Percentiles rank a stretch among this genome's conserved stretches.
Conservation (phyloP, 2,888 invertebrate species). For the Pollenia angustigena region DNA sequence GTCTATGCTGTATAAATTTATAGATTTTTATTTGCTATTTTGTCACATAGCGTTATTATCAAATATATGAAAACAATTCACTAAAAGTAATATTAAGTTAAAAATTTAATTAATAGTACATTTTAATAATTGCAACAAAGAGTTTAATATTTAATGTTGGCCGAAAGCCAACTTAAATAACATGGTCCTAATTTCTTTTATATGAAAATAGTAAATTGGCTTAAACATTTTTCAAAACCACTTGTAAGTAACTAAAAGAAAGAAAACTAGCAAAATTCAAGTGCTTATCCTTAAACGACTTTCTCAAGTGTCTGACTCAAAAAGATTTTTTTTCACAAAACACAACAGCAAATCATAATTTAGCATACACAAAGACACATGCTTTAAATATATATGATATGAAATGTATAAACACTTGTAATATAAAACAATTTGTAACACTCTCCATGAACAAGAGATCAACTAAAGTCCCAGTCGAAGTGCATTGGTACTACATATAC, state of each 20-base stretch:
- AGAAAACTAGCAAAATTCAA: constrained; percentile 19
- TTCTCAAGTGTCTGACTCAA: constrained; percentile 39
- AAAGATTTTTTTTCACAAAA: constrained; percentile 30
- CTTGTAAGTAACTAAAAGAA: not conserved
- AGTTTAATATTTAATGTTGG: no score
- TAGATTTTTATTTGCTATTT: no score
- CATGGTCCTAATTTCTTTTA: not conserved
- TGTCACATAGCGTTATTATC: no score
- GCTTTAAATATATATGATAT: no score
- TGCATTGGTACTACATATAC: constrained; percentile 1
- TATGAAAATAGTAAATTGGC: not conserved
- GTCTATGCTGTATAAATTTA: no score
- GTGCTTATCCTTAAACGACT: constrained; percentile 36
- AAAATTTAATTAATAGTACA: no score
- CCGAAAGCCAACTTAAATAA: not conserved
- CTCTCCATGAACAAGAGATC: constrained; percentile 37
- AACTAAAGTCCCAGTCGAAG: constrained; percentile 17
- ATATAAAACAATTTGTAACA: constrained; percentile 53
- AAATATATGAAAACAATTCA: no score
- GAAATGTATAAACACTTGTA: constrained; percentile 35
- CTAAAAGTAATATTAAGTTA: no score
- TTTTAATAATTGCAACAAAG: no score
- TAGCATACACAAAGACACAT: not conserved
- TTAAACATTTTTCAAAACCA: not conserved
- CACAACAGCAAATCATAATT: constrained; percentile 18